Evolutionary conservation across 2,888 invertebrate species (phyloP), one percentile per base, ranked within the genome.

Genomic region (Xestobium rufovillosum): DNA sequence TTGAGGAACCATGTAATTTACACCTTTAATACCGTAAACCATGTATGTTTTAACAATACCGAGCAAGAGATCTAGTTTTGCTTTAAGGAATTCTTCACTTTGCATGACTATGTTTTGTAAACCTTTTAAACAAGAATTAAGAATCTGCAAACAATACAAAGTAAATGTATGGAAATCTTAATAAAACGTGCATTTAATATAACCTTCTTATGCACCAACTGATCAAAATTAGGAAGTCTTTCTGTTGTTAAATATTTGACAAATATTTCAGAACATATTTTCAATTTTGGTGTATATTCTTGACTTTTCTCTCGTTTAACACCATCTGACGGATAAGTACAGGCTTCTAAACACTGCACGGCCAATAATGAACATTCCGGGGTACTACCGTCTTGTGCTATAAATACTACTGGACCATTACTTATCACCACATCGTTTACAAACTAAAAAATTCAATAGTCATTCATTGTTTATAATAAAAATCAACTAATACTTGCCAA

Each of bases 31-130:
- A 9, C 63, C 66, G 45, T 68, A 76, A 3, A 76, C 58, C 57
- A 78, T 69, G 47, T 69, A 78, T 37, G 71, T 61, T 38, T 70
- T 68, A 32, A 73, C 68, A 26, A 78, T 63, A 1, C 80, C 80
- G 40, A 82, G 65, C 6, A 76, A 56, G 45, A 73, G 69, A 15
- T 75, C 72, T 4, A 68, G 43, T 33, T 67, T 53, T 15, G 55
- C 47, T 12, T 53, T 49, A 1, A 61, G 51, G 45, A 60, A 66
- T 2, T 56, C 52, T 3, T 52, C 40, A 45, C 60, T 51, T 25
- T 59, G 50, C 1, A 43, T 30, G 3, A 61, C 45, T 8, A 71
- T 56, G 45, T 61, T 61, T 46, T 63, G 57, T 3, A 67, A 37
- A 3, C 66, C 66, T 16, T 50, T 45, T 13, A 66, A 41, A 38